Evolutionary conservation across 2,797 vertebrate genomes (phyloP).

Genomic region (Tenualosa ilisha): DNA sequence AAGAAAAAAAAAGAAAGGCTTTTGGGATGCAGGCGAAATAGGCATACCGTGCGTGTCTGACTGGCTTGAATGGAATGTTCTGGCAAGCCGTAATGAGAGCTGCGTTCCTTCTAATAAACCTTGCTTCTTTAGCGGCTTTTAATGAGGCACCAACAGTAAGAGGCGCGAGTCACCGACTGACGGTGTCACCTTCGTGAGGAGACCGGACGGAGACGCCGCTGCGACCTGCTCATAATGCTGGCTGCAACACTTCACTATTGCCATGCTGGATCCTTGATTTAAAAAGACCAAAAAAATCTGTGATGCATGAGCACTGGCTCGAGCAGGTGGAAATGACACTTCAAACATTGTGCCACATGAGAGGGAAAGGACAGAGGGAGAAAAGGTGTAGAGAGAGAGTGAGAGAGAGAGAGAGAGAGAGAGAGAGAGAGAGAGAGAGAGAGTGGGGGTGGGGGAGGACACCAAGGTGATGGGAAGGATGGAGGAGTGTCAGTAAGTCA

Average conservation of each 20-base stretch:
- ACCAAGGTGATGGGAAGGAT: not conserved
- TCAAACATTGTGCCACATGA: not conserved
- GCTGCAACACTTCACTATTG: not conserved
- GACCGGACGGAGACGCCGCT: not conserved
- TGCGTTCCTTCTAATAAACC: slow-evolving; percentile 32
- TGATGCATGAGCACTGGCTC: slow-evolving; percentile 41
- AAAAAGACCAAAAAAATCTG: slow-evolving; percentile 16
- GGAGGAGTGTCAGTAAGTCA: not conserved
- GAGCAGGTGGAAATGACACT: slow-evolving; percentile 36
- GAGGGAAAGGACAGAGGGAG: slow-evolving; percentile 20
- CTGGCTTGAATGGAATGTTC: slow-evolving; percentile 39
- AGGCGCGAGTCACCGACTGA: not conserved
- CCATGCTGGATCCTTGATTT: not conserved
- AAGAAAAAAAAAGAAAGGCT: slow-evolving; percentile 18
- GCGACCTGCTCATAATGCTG: not conserved
- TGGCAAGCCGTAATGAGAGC: slow-evolving; percentile 36
- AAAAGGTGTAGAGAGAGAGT: slow-evolving; percentile 36
- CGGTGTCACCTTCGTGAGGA: not conserved
- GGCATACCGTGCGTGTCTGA: slow-evolving; percentile 33
- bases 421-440: slow-evolving; percentile 50
- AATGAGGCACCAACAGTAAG: not conserved
- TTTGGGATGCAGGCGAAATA: slow-evolving; percentile 42
- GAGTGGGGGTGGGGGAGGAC: slow-evolving; percentile 39
- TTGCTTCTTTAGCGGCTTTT: slow-evolving; percentile 8
- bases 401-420: slow-evolving; percentile 58